phyloP scores from a whole-genome alignment of 2,888 invertebrate species.

The Eupithecia exiguata region DNA sequence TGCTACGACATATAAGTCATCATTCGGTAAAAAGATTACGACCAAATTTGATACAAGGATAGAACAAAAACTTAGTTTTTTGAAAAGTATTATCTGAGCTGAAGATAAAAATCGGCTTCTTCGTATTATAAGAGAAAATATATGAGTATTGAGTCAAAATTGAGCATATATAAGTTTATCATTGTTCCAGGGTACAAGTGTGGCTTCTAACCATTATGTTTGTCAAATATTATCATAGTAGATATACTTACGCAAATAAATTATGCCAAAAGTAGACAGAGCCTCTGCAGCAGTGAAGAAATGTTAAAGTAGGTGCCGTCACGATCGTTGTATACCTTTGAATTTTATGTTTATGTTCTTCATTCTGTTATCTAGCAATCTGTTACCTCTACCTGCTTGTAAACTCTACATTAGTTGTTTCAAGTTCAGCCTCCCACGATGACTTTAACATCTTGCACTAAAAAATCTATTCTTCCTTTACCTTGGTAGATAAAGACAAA shows the following conservation, averaged over 20 bases:
- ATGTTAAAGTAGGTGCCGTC: conserved; percentile 41
- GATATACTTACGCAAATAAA: conserved; percentile 2
- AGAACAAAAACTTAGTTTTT: no score
- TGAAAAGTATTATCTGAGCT: background rate
- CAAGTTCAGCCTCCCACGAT: conserved; percentile 64
- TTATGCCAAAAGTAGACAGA: background rate
- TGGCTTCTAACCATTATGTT: background rate
- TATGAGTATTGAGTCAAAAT: background rate
- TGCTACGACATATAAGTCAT: background rate
- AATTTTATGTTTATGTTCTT: background rate
- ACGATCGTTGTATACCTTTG: conserved; percentile 62
- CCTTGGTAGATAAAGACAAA: conserved; percentile 57
- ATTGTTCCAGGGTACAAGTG: background rate
- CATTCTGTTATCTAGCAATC: conserved; percentile 62
- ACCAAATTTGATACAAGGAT: no score
- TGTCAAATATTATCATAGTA: background rate
- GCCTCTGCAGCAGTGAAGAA: background rate
- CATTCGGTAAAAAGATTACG: no score
- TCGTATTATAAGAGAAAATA: background rate
- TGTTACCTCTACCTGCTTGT: conserved; percentile 53
- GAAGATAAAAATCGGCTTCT: background rate
- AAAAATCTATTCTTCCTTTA: conserved; percentile 41
- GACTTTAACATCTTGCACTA: conserved; percentile 51
- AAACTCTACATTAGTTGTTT: conserved; percentile 23
- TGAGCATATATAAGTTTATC: background rate